A percentile compares a stretch with the other conserved stretches of the same genome.
phyloP scores from a whole-genome alignment of 2,888 invertebrate genomes.

The Apamea crenata region DNA sequence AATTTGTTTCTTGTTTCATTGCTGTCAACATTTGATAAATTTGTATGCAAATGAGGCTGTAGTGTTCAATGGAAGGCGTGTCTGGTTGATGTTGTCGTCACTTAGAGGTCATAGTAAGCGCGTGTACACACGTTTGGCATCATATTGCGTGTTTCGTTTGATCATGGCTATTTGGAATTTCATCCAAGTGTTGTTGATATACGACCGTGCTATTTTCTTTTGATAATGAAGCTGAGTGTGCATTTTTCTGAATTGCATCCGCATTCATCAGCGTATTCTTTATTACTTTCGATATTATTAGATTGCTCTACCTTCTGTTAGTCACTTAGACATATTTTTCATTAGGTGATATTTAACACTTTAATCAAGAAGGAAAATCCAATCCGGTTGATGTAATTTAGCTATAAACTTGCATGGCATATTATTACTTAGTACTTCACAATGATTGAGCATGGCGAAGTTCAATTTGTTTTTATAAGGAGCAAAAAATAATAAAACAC shows the following conservation, averaged over 20 bases:
- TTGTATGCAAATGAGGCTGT: constrained; percentile 67
- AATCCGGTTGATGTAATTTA: constrained; percentile 73
- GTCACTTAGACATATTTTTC: neutral
- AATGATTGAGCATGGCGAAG: constrained; percentile 19
- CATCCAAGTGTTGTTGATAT: constrained; percentile 70
- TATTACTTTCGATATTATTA: neutral
- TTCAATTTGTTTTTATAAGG: constrained; percentile 9
- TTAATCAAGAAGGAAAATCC: constrained; percentile 22
- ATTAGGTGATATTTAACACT: neutral
- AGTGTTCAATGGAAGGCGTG: constrained; percentile 79
- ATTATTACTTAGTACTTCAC: constrained; percentile 18
- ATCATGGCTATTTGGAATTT: constrained; percentile 76
- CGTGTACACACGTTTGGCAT: constrained; percentile 72
- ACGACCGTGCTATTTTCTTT: constrained; percentile 65
- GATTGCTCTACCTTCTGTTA: too few relatives aligned
- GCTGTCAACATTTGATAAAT: constrained; percentile 67
- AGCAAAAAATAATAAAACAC: constrained; percentile 8
- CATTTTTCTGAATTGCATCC: constrained; percentile 31
- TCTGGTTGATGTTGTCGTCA: constrained; percentile 68
- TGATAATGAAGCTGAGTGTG: constrained; percentile 53
- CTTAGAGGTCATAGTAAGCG: constrained; percentile 50
- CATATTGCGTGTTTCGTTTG: constrained; percentile 75
- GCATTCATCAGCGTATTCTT: constrained; percentile 24
- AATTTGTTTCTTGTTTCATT: constrained; percentile 74
- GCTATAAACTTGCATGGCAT: constrained; percentile 69